A percentile compares a stretch with the other conserved stretches of the same genome.
These are phyloP conservation scores for Onychostoma macrolepis DNA, from an alignment of 2,113 vertebrate species.

Conservation along the genomic window DNA sequence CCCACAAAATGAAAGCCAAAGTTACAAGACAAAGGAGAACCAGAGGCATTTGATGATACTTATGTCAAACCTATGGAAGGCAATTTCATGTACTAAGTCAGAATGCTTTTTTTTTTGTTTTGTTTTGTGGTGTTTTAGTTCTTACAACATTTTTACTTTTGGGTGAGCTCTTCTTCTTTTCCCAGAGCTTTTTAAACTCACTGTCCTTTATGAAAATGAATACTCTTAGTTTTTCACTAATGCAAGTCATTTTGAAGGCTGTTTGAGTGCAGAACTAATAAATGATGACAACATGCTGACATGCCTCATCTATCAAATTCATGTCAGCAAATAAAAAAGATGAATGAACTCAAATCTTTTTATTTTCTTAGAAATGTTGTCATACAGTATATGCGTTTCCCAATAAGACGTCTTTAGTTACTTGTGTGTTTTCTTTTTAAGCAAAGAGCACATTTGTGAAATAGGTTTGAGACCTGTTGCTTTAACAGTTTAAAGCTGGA, in stretches of 20 bases:
- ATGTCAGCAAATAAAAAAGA: neutral
- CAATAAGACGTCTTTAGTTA: neutral
- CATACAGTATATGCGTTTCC: neutral
- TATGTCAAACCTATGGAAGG: neutral
- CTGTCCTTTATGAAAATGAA: neutral
- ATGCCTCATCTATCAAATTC: neutral
- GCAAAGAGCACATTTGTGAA: neutral
- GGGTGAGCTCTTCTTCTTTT: neutral
- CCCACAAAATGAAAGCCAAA: neutral
- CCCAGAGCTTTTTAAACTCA: neutral
- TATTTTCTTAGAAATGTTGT: neutral
- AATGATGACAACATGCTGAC: conserved; percentile 7
- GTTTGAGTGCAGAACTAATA: neutral
- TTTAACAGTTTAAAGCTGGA: neutral
- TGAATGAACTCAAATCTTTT: neutral
- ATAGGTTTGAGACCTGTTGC: conserved; percentile 32
- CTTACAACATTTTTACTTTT: neutral
- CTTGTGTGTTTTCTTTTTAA: neutral
- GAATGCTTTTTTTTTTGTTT: neutral
- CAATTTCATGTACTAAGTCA: neutral
- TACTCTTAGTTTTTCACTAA: neutral
- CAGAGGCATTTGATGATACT: neutral
- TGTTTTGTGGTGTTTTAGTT: neutral
- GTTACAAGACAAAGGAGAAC: neutral
- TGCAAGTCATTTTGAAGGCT: neutral